Percentiles rank a stretch among this genome's conserved stretches.
Conservation (phyloP, 2,888 invertebrate genomes). For the Bombyx huttoni region DNA sequence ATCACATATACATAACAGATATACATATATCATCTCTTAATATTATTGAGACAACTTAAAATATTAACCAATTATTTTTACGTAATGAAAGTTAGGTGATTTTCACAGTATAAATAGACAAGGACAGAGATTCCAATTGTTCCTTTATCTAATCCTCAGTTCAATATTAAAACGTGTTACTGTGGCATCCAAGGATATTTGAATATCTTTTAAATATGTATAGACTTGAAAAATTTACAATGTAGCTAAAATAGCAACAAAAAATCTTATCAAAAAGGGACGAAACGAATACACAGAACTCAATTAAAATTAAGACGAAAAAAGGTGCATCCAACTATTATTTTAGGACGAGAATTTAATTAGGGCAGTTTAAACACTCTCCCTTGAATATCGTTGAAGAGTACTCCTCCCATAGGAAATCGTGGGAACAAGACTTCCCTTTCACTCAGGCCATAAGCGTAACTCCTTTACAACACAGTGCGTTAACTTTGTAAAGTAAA, state of each 20-base stretch:
- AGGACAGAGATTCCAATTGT: too few relatives aligned
- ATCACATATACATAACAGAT: too few relatives aligned
- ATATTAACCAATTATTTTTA: too few relatives aligned
- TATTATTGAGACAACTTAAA: too few relatives aligned
- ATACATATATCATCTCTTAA: too few relatives aligned
- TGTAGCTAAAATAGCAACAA: background rate
- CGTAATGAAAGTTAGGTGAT: too few relatives aligned
- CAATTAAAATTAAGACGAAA: background rate
- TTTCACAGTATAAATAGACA: too few relatives aligned
- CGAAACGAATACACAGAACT: background rate
- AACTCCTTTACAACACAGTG: constrained; percentile 14
- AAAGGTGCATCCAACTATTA: constrained; percentile 18
- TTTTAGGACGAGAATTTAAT: constrained; percentile 32
- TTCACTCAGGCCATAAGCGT: constrained; percentile 19
- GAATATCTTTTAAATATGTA: background rate
- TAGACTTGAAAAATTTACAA: background rate
- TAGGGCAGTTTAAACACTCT: constrained; percentile 16
- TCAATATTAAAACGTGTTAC: too few relatives aligned
- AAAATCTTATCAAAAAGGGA: background rate
- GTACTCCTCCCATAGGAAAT: constrained; percentile 17
- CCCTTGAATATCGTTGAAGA: constrained; percentile 13
- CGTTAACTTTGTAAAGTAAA: constrained; percentile 16
- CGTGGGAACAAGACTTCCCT: constrained; percentile 33
- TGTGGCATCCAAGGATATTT: background rate
- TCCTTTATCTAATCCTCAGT: too few relatives aligned